Evolutionary conservation across 2,888 invertebrate genomes (phyloP).

Genomic region (Proisotoma minuta): DNA sequence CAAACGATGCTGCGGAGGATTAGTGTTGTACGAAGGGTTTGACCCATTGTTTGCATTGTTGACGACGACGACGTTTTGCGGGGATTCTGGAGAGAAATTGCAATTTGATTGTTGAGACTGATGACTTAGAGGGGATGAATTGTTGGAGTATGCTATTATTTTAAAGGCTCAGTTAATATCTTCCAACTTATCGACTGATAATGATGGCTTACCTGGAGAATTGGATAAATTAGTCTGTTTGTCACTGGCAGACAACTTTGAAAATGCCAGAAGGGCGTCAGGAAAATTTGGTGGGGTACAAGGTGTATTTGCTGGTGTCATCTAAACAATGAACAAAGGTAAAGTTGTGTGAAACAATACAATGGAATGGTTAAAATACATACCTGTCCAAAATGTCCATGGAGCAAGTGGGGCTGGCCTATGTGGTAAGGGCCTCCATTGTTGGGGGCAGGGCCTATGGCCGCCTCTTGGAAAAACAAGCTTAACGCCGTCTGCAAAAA

Average conservation of each 20-base stretch:
- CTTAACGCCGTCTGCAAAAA: constrained; percentile 79
- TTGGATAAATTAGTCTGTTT: constrained; percentile 33
- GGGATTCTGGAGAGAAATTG: no score
- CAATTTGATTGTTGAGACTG: neutral
- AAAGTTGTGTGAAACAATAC: no score
- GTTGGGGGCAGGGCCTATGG: constrained; percentile 54
- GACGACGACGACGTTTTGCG: no score
- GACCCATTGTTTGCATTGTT: neutral
- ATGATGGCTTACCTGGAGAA: constrained; percentile 14
- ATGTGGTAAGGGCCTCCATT: constrained; percentile 56
- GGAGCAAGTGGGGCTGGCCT: constrained; percentile 65
- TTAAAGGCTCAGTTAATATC: neutral
- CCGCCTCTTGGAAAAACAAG: constrained; percentile 92
- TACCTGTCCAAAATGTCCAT: constrained; percentile 77
- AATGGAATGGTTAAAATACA: no score
- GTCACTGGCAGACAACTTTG: constrained; percentile 72
- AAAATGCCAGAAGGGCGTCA: constrained; percentile 80
- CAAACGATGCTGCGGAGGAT: neutral
- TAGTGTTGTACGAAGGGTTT: neutral
- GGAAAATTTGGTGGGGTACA: constrained; percentile 93
- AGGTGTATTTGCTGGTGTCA: constrained; percentile 90
- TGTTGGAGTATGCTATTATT: neutral
- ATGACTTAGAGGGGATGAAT: neutral
- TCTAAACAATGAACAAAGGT: no score
- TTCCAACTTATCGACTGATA: no score